Percentiles rank a stretch among this genome's conserved stretches.
Evolutionary conservation across 2,113 vertebrate species (phyloP).

Genomic region (Noturus placidus): DNA sequence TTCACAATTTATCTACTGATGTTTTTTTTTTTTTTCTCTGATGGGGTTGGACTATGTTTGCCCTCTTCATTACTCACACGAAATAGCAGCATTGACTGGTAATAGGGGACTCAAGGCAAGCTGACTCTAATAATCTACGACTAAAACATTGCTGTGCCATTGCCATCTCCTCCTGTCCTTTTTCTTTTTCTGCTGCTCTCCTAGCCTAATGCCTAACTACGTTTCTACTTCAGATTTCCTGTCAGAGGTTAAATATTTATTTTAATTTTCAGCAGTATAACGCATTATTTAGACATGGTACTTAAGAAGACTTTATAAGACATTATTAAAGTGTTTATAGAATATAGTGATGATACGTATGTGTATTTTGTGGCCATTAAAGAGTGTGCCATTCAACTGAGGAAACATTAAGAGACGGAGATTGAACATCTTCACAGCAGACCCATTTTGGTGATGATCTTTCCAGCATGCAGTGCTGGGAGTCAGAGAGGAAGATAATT

Average conservation of each 20-base stretch:
- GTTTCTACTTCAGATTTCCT: neutral
- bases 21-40: conserved; percentile 31
- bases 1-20: conserved; percentile 42
- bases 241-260: neutral
- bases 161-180: neutral
- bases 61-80: conserved; percentile 28
- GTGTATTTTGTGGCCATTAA: neutral
- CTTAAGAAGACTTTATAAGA: neutral
- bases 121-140: conserved; percentile 4
- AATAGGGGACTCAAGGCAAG: conserved; percentile 41
- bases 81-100: conserved; percentile 42
- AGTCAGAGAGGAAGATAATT: neutral
- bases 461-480: neutral
- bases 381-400: neutral
- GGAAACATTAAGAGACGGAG: neutral
- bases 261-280: neutral
- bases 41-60: conserved; percentile 40
- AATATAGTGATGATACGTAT: neutral
- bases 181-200: neutral
- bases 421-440: neutral
- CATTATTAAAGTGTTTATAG: neutral
- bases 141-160: conserved; percentile 1
- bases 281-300: neutral
- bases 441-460: neutral
- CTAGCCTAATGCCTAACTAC: neutral